A percentile compares a stretch with the other conserved stretches of the same genome.
These are phyloP conservation scores for Bombus balteatus DNA, from an alignment of 1,140 invertebrate species.

Conservation along the genomic window DNA sequence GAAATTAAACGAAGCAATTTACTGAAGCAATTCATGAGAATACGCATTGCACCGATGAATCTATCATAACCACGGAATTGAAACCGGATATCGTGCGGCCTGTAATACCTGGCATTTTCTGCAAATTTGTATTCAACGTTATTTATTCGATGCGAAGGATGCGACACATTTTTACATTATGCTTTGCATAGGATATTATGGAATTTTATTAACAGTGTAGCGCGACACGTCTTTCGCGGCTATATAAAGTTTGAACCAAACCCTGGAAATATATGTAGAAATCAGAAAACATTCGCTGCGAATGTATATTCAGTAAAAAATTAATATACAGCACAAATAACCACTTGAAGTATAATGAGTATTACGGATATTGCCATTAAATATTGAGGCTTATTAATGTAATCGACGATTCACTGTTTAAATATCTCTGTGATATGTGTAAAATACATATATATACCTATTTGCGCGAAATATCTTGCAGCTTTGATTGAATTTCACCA, in stretches of 20 bases:
- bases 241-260: background rate
- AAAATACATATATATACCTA: too few relatives aligned
- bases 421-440: too few relatives aligned
- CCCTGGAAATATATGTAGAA: background rate
- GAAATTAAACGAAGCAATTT: constrained; percentile 9
- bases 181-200: background rate
- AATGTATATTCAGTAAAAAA: background rate
- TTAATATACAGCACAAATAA: background rate
- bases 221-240: too few relatives aligned
- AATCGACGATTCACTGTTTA: too few relatives aligned
- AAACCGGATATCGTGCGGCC: background rate
- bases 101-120: background rate
- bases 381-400: too few relatives aligned
- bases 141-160: background rate
- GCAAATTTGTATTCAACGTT: background rate
- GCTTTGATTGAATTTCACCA: too few relatives aligned
- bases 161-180: background rate
- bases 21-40: background rate
- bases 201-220: background rate
- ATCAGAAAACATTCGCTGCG: too few relatives aligned
- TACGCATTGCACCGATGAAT: background rate
- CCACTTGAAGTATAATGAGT: too few relatives aligned
- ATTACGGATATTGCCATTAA: background rate
- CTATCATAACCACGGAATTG: background rate
- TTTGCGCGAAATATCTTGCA: too few relatives aligned